Base-by-base conservation (phyloP, 2,888 invertebrate genomes). In the Phymatocera aterrima region DNA sequence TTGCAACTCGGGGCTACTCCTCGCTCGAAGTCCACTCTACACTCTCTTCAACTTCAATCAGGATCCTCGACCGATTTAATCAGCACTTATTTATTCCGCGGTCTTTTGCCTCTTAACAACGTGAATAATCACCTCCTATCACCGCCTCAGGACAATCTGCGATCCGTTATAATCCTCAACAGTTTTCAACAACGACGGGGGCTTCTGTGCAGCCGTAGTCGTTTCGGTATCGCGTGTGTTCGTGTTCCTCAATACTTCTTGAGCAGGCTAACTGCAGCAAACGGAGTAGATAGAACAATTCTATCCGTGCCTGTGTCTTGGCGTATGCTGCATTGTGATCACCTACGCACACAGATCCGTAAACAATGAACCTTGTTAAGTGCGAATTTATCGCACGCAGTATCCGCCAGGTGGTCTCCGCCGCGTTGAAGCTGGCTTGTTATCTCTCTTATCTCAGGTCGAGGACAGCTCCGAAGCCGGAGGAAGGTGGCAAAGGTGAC, bases 291-390 rank as follows among this genome's bases (percentile, higher is more conserved):
- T n/a, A n/a, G n/a, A 24, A 24, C 57, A 57, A 24, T 57, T 28
- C 24, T 12, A 57, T 40, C 4, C 57, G 8, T 21, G 15, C 28
- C 1, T 64, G 8, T 10, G n/a, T 37, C 34, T 51, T n/a, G n/a
- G 21, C 12, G 12, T 10, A 40, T 10, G 2, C 6, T 18, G 12
- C n/a, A 37, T 37, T 12, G 37, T 8, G 15, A 37, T 18, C 43
- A 15, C 40, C 21, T 15, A 46, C n/a, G 24, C 43, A 43, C 2
- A 72, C 31, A 6, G 37, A 72, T 72, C 51, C 51, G 34, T 72
- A 72, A 72, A 72, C 72, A 72, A 72, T 54, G 15, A 51, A 72
- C 72, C 72, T 72, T 72, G 72, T 72, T 72, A 72, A 37, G 51
- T 54, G 51, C 12, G 21, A 72, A 72, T 54, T 72, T 72, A 72